These are phyloP conservation scores for Puffinus mauretanicus DNA, from an alignment of 2,113 vertebrate species.

Conservation along the genomic window DNA sequence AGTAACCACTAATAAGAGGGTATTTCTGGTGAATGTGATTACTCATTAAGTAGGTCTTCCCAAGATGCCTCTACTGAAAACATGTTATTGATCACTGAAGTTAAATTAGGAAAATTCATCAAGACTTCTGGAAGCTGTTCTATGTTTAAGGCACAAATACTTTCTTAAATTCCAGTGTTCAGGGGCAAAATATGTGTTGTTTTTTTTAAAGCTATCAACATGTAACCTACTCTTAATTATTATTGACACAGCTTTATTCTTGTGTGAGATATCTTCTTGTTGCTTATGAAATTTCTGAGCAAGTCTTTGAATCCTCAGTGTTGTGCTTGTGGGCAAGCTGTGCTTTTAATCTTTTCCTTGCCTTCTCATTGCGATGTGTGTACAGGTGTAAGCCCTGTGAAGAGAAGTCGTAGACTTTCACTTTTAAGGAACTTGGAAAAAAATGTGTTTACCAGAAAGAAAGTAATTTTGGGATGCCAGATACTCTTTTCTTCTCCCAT, in stretches of 20 bases:
- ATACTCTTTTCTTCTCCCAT: not conserved
- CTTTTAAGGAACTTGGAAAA: not conserved
- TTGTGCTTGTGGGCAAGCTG: not conserved
- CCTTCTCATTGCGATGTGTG: not conserved
- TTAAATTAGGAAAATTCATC: constrained; percentile 2
- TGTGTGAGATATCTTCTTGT: not conserved
- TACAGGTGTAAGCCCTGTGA: not conserved
- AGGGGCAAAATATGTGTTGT: not conserved
- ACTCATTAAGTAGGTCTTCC: not conserved
- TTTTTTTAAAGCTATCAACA: not conserved
- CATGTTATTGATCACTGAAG: not conserved
- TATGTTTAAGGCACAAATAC: not conserved
- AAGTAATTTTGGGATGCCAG: not conserved
- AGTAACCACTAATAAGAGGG: not conserved
- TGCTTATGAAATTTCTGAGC: not conserved
- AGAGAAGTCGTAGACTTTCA: not conserved
- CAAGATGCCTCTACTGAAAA: not conserved
- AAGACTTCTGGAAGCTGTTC: not conserved
- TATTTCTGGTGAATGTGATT: not conserved
- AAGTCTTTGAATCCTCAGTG: not conserved
- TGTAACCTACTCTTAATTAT: not conserved
- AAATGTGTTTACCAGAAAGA: not conserved
- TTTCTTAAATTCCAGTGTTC: not conserved
- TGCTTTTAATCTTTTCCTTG: not conserved
- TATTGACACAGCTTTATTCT: not conserved